A percentile compares a stretch with the other conserved stretches of the same genome.
Evolutionary conservation across 1,140 invertebrate species (phyloP).

Genomic region (Leptinotarsa defecta): DNA sequence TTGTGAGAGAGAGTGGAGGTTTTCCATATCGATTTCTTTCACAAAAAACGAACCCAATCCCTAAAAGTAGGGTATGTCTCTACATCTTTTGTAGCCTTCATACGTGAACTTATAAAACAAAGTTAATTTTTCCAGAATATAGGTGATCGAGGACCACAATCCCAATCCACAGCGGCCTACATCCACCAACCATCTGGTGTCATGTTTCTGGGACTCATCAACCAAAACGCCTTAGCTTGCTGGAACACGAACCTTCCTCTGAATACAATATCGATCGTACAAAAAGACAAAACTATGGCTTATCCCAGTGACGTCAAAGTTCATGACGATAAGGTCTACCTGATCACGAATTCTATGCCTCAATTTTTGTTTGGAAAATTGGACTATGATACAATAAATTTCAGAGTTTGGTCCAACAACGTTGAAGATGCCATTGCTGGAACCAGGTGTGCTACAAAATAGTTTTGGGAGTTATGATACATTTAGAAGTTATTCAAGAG

Average conservation of each 20-base stretch:
- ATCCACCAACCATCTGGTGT: constrained; percentile 61
- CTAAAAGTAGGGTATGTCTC: neutral
- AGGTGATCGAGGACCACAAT: constrained; percentile 63
- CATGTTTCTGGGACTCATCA: constrained; percentile 69
- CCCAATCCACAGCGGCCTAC: constrained; percentile 66
- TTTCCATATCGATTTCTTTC: no score
- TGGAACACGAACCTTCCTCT: constrained; percentile 68
- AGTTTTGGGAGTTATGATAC: neutral
- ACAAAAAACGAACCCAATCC: neutral
- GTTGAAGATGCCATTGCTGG: constrained; percentile 42
- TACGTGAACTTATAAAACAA: no score
- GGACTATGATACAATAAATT: constrained; percentile 63
- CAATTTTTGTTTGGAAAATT: constrained; percentile 63
- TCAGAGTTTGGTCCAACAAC: constrained; percentile 59
- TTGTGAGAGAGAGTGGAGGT: no score
- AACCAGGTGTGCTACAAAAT: constrained; percentile 39
- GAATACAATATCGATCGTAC: constrained; percentile 63
- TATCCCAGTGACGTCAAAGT: constrained; percentile 64
- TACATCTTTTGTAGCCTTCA: neutral
- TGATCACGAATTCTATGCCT: constrained; percentile 65
- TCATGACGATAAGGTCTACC: constrained; percentile 62
- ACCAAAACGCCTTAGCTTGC: constrained; percentile 68
- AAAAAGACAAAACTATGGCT: constrained; percentile 65
- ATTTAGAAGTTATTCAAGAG: neutral
- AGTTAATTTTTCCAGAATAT: constrained; percentile 56